Evolutionary conservation across 2,888 invertebrate species (phyloP).

Genomic region (Sinohyriopsis cumingii): DNA sequence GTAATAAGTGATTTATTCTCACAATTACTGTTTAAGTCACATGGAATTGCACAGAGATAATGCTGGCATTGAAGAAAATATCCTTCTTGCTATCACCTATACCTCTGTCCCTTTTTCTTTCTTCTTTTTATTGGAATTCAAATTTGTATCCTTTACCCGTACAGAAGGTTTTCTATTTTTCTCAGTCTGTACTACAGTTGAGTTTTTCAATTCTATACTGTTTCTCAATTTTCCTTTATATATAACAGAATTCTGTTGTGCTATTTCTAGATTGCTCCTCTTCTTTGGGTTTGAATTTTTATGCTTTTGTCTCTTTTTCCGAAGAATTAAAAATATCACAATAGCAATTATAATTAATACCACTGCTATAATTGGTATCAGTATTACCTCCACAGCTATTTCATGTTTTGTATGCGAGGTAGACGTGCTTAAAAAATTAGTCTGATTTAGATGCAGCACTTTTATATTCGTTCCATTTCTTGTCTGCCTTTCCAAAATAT

Average conservation of each 20-base stretch:
- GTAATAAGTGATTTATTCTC: too few relatives aligned
- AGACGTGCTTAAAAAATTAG: slow-evolving; percentile 17
- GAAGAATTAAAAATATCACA: slow-evolving; percentile 27
- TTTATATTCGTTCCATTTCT: slow-evolving; percentile 63
- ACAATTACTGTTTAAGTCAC: slow-evolving; percentile 4
- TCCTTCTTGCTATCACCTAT: slow-evolving; percentile 14
- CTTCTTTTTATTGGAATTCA: slow-evolving; percentile 40
- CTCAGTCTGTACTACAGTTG: slow-evolving; percentile 29
- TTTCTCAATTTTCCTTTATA: slow-evolving; percentile 35
- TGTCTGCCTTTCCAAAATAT: slow-evolving; percentile 25
- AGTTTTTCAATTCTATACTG: slow-evolving; percentile 38
- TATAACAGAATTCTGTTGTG: slow-evolving; percentile 43
- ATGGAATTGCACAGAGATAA: neutral
- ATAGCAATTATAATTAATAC: slow-evolving; percentile 26
- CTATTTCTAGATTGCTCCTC: slow-evolving; percentile 41
- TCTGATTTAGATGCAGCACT: slow-evolving; percentile 34
- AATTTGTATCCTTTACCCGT: slow-evolving; percentile 41
- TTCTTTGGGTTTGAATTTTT: slow-evolving; percentile 19
- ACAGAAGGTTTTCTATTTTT: slow-evolving; percentile 36
- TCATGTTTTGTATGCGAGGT: slow-evolving; percentile 6
- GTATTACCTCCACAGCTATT: slow-evolving; percentile 19
- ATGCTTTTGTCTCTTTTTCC: slow-evolving; percentile 30
- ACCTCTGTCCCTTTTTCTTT: slow-evolving; percentile 47
- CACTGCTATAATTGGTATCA: slow-evolving; percentile 30
- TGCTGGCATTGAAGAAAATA: slow-evolving; percentile 4